phyloP scores from a whole-genome alignment of 2,888 invertebrate species.

The Iselma pallidipennis region DNA sequence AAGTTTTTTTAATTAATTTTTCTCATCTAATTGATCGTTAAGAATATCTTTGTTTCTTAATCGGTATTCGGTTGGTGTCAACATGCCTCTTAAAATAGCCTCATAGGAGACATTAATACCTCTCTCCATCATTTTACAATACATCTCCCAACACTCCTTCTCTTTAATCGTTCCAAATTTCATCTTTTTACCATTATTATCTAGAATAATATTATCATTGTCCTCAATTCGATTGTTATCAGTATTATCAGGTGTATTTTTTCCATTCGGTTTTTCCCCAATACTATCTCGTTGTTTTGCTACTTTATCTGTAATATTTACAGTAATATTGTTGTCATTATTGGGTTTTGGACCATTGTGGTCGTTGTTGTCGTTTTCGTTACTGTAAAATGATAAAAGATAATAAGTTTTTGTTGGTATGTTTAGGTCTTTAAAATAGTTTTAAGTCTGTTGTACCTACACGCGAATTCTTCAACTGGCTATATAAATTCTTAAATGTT shows the following conservation, averaged over 20 bases:
- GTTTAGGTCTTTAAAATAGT: not conserved
- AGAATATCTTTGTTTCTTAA: slow-evolving; percentile 55
- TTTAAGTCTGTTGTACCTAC: not conserved
- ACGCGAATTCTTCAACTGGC: not conserved
- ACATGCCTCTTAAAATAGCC: slow-evolving; percentile 70
- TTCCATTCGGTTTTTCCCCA: not conserved
- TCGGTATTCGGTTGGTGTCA: slow-evolving; percentile 73
- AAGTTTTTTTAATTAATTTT: not conserved
- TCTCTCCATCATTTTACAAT: slow-evolving; percentile 69
- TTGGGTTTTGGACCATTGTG: not conserved
- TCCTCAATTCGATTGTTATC: not conserved
- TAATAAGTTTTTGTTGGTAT: not conserved
- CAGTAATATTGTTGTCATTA: slow-evolving; percentile 1
- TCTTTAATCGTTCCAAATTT: slow-evolving; percentile 49
- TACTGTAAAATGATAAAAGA: not conserved
- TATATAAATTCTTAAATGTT: not conserved
- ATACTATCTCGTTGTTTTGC: not conserved
- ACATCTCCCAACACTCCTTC: slow-evolving; percentile 69
- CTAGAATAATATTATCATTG: not conserved
- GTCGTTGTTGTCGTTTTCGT: not conserved
- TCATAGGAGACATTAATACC: slow-evolving; percentile 71
- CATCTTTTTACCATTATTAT: slow-evolving; percentile 25
- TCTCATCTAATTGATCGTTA: not conserved
- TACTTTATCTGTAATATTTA: not conserved
- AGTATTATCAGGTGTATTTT: not conserved